A percentile compares a stretch with the other conserved stretches of the same genome.
Evolutionary conservation across 1,140 invertebrate genomes (phyloP).

Genomic region (Meteorus sp.): DNA sequence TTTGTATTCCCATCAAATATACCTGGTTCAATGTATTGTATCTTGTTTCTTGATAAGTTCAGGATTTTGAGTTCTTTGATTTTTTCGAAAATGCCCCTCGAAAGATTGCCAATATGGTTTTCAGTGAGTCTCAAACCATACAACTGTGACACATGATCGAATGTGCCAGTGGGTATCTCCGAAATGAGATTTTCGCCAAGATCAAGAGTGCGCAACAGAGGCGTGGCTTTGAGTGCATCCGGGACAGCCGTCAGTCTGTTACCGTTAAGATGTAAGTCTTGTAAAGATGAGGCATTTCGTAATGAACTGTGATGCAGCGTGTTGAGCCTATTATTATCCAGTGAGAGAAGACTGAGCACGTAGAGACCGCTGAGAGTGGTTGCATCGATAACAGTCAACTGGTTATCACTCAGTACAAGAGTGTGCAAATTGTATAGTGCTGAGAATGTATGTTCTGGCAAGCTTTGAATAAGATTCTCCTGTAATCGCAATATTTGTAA

Average conservation of each 20-base stretch:
- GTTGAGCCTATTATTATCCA: slow-evolving; percentile 83
- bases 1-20: slow-evolving; percentile 83
- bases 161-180: slow-evolving; percentile 79
- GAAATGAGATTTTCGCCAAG: slow-evolving; percentile 87
- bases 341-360: slow-evolving; percentile 74
- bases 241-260: slow-evolving; percentile 84
- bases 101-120: slow-evolving; percentile 85
- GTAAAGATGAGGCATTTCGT: slow-evolving; percentile 79
- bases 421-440: slow-evolving; percentile 81
- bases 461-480: slow-evolving; percentile 79
- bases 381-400: slow-evolving; percentile 74
- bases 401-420: slow-evolving; percentile 83
- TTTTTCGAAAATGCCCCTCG: slow-evolving; percentile 80
- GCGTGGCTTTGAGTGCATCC: slow-evolving; percentile 78
- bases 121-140: slow-evolving; percentile 83
- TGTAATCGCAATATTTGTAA: slow-evolving; percentile 81
- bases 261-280: slow-evolving; percentile 86
- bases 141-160: slow-evolving; percentile 76
- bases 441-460: slow-evolving; percentile 81
- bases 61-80: slow-evolving; percentile 83
- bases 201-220: slow-evolving; percentile 81
- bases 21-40: slow-evolving; percentile 81
- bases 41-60: slow-evolving; percentile 85
- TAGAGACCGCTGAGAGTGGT: slow-evolving; percentile 78
- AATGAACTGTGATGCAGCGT: slow-evolving; percentile 78